These are phyloP conservation scores for Diuraphis noxia DNA, from an alignment of 1,140 invertebrate genomes.

Conservation along the genomic window DNA sequence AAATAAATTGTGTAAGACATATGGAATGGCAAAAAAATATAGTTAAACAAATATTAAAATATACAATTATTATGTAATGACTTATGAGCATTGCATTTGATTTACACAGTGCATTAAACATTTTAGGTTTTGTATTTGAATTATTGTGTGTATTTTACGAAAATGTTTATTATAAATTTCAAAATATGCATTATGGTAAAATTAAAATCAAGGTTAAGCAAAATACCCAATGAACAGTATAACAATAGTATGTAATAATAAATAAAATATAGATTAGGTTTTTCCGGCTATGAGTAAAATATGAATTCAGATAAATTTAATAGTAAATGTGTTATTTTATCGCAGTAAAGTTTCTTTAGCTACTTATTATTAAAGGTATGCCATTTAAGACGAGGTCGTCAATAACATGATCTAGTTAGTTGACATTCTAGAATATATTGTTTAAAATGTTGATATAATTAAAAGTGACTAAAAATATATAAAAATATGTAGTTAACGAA, in stretches of 20 bases:
- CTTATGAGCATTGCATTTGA: neutral
- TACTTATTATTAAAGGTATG: neutral
- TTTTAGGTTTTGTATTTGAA: no score
- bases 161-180: neutral
- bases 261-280: slow-evolving; percentile 1
- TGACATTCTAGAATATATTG: neutral
- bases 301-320: neutral
- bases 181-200: neutral
- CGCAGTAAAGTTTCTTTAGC: neutral
- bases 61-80: neutral
- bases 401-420: neutral
- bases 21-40: neutral
- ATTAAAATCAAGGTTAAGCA: neutral
- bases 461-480: neutral
- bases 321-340: neutral
- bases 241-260: neutral
- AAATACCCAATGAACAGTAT: neutral
- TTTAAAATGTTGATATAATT: neutral
- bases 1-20: neutral
- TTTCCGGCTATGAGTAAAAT: neutral
- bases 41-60: neutral
- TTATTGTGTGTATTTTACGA: neutral
- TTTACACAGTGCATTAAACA: neutral
- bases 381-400: neutral
- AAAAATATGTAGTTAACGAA: neutral